Base-by-base conservation (phyloP, 2,797 vertebrate species). In the Coendou prehensilis region DNA sequence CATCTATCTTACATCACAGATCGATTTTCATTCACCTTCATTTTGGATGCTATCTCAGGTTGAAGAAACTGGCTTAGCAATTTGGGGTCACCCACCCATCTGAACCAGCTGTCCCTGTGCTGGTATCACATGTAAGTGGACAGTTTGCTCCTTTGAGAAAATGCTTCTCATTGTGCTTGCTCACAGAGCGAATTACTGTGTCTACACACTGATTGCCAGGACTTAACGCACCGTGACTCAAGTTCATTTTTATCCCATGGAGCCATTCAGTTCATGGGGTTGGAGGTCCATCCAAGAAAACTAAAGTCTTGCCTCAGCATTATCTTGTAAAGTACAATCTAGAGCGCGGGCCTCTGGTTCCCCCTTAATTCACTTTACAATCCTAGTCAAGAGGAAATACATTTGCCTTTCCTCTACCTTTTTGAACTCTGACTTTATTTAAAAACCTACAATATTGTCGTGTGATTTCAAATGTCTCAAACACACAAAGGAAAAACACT, bases 1-100 rank as follows among this genome's bases (percentile, higher is more conserved):
- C 59, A 80, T 87, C 75, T 93, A 3, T 57, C 80, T 91, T 61
- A 56, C 41, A 26, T 71, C 81, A 56, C 7, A 87, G 93, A 89
- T 89, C 75, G 33, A 50, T 87, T 89, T 94, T 91, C 45, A 94
- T 52, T 91, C 83, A 76, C 93, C 78, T 83, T 96, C 57, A 71
- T 96, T 93, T 91, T 83, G 57, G 86, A 91, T 89, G 64, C 23
- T 87, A 28, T 83, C 88, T 91, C 82, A 87, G 56, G n/a, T 81
- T 91, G 57, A 87, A 95, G 93, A 89, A 92, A 91, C 9, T 30
- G 82, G 86, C 63, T 89, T 89, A 81, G 96, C 86, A 87, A 41
- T 50, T 87, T 78, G 64, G 30, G 57, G 73, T 61, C 54, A 47
- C 69, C 37, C 59, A n/a, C 22, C 8, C 41, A 9, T 79, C 18